Evolutionary conservation across 2,113 vertebrate genomes (phyloP).

Genomic region (Hydropotes inermis): DNA sequence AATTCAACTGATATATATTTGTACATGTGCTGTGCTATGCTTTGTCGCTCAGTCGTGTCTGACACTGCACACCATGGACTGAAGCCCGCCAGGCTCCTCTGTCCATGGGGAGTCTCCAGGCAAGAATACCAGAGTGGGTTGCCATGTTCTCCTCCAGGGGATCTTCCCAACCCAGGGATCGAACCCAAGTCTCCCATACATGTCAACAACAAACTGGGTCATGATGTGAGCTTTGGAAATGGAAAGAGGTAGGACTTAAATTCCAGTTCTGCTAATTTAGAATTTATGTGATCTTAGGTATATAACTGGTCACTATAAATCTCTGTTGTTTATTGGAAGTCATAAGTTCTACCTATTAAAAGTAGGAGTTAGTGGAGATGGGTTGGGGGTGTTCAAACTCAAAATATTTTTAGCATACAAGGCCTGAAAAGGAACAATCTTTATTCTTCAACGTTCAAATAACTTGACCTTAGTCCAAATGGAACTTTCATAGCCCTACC

Average conservation of each 20-base stretch:
- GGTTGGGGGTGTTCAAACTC: not conserved
- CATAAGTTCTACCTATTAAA: not conserved
- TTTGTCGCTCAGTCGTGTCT: not conserved
- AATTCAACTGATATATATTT: not conserved
- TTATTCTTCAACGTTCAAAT: not conserved
- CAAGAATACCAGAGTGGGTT: not conserved
- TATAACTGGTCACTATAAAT: not conserved
- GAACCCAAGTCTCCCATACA: not conserved
- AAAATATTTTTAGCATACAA: not conserved
- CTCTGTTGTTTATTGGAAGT: not conserved
- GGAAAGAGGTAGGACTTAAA: not conserved
- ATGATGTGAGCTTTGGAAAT: not conserved
- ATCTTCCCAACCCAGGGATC: not conserved
- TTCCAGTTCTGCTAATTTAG: not conserved
- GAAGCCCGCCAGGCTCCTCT: not conserved
- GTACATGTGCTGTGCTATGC: not conserved
- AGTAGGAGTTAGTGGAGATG: not conserved
- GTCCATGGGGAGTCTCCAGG: not conserved
- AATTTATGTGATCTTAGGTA: not conserved
- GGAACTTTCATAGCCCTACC: not conserved
- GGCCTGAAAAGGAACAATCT: not conserved
- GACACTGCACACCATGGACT: not conserved
- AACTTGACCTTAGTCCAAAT: not conserved
- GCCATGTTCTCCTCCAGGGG: not conserved
- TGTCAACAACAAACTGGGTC: not conserved